Evolutionary conservation across 2,113 vertebrate species (phyloP).

Genomic region (Echinops telfairi): DNA sequence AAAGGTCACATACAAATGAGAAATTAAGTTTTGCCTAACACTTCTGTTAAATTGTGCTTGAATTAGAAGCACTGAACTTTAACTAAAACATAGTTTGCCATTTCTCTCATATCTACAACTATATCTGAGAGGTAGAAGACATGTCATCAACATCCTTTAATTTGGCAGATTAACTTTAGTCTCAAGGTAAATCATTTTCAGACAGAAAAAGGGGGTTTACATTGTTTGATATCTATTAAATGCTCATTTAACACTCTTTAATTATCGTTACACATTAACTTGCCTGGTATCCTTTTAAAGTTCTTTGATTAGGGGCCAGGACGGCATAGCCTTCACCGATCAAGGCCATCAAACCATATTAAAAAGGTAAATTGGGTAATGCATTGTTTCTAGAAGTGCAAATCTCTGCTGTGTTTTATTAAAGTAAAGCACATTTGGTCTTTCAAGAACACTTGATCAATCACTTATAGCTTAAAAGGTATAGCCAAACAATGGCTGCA

Average conservation of each 20-base stretch:
- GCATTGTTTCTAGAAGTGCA: conserved; percentile 15
- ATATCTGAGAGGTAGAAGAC: conserved; percentile 25
- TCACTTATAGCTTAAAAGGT: conserved; percentile 15
- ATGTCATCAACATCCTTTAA: no score
- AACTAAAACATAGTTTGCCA: conserved; percentile 30
- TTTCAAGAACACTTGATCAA: conserved; percentile 49
- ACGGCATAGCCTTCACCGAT: background rate
- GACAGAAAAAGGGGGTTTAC: conserved; percentile 52
- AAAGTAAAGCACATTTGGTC: conserved; percentile 49
- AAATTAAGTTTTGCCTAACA: no score
- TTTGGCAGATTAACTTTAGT: conserved; percentile 50
- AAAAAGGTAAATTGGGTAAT: conserved; percentile 50
- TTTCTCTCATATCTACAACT: conserved; percentile 45
- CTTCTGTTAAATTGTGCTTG: no score
- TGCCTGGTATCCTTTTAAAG: conserved; percentile 60
- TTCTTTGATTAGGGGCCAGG: conserved; percentile 55
- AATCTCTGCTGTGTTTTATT: conserved; percentile 55
- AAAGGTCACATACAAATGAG: no score
- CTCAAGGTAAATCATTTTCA: conserved; percentile 34
- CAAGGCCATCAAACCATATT: conserved; percentile 57
- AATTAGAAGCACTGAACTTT: background rate
- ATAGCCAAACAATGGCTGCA: background rate
- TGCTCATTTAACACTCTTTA: background rate
- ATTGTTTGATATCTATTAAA: conserved; percentile 58
- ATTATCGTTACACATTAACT: conserved; percentile 57